Evolutionary conservation across 1,140 invertebrate genomes (phyloP), one percentile per base, ranked within the genome.

Genomic region (Amyelois transitella): DNA sequence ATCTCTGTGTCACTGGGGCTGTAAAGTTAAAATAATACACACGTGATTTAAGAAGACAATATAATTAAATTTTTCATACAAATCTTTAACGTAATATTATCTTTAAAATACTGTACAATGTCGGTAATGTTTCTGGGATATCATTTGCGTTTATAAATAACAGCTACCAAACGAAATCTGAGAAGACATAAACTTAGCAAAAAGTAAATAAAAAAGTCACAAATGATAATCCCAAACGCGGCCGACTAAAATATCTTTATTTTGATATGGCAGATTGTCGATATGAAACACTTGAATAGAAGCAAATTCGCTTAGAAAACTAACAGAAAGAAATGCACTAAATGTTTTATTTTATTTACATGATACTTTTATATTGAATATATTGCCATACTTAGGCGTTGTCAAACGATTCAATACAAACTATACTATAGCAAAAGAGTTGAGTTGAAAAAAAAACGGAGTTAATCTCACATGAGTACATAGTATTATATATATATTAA

Each of bases 61-160:
- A 87, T 87, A 86, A 81, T 87, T 87, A 87, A 86, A 83, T 87
- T 87, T 38, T 87, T 86, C 84, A 87, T 87, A 87, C 84, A 87
- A 87, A 87, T 87, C 81, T 87, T 86, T 87, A 87, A 87, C 84
- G 72, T 87, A 83, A 76, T 82, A 79, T 85, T 87, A 86, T 82
- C 64, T 83, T 87, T 82, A 87, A 87, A 87, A 87, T 86, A 87
- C 84, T 87, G 84, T 87, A 87, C 84, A 86, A 55, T 72, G 79
- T 76, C 84, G 65, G 71, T 61, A 64, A 66, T 62, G 70, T 62
- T 81, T 77, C 77, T 52, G 75, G 69, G 60, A 69, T 70, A 81
- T 77, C 81, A 85, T 81, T 85, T 77, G 73, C 68, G 28, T 51
- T n/a, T 53, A 53, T 58, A 59, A 62, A 54, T 56, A 64, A 52